Conservation (phyloP, 2,113 vertebrate genomes). For the Sphaerodactylus townsendi region DNA sequence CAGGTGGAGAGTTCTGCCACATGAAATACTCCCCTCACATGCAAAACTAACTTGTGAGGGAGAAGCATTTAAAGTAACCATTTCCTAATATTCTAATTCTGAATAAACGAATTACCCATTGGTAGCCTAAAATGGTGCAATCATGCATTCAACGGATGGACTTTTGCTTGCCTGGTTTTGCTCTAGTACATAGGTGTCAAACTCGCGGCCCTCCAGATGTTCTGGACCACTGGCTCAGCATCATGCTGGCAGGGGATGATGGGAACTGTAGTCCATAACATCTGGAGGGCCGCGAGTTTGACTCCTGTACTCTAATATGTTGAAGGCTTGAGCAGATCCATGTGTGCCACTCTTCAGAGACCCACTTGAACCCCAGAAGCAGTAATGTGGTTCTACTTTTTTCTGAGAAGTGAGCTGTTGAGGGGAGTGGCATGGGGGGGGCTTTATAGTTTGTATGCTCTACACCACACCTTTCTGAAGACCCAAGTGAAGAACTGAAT, state of each 20-base stretch:
- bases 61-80: neutral
- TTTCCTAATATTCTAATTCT: neutral
- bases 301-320: neutral
- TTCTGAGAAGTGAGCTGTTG: neutral
- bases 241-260: too few species aligned
- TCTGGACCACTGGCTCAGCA: too few species aligned
- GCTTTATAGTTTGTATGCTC: neutral
- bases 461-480: neutral
- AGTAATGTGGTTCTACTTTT: neutral
- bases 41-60: neutral
- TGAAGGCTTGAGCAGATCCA: neutral
- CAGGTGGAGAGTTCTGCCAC: neutral
- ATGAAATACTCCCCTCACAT: neutral
- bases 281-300: too few species aligned
- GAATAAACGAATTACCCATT: neutral
- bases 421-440: neutral
- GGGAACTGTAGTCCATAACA: too few species aligned
- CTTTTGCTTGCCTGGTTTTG: neutral
- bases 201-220: too few species aligned
- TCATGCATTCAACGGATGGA: too few species aligned
- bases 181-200: too few species aligned
- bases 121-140: neutral
- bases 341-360: neutral
- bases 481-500: neutral
- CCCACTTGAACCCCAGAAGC: neutral